phyloP scores from a whole-genome alignment of 37 sponge, comb jelly and placozoan species.

The Haliclona indistincta region DNA sequence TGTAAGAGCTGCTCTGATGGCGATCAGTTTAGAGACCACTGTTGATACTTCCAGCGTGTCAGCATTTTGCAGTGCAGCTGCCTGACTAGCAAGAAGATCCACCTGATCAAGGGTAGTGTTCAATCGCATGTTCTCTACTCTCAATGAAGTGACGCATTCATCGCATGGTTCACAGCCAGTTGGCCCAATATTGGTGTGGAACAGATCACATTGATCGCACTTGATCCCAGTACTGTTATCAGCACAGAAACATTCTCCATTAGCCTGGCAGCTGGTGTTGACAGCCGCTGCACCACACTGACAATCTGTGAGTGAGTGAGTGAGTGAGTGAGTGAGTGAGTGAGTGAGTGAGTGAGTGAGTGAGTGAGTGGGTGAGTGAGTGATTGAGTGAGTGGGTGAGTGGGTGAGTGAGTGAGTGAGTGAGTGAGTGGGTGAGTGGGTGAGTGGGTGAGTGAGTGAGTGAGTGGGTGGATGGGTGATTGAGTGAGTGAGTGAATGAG shows the following conservation, averaged over 20 bases:
- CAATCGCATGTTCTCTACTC: background rate
- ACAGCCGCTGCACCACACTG: conserved; percentile 35
- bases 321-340: too few relatives aligned
- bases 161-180: conserved; percentile 51
- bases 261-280: conserved; percentile 16
- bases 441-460: background rate
- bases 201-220: conserved; percentile 59
- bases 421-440: background rate
- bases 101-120: background rate
- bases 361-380: background rate
- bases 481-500: background rate
- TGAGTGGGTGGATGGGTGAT: too few relatives aligned
- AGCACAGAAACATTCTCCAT: conserved; percentile 56
- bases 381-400: background rate
- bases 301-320: conserved; percentile 25
- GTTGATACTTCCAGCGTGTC: background rate
- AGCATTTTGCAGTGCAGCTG: background rate
- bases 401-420: background rate
- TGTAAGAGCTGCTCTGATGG: too few relatives aligned
- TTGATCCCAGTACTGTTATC: conserved; percentile 42
- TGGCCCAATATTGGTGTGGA: conserved; percentile 18
- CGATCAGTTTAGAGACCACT: background rate
- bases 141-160: conserved; percentile 17
- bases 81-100: background rate
- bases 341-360: background rate